Percentiles rank a stretch among this genome's conserved stretches.
These are phyloP conservation scores for Ganaspis sp. DNA, from an alignment of 1,140 invertebrate species.

Conservation along the genomic window DNA sequence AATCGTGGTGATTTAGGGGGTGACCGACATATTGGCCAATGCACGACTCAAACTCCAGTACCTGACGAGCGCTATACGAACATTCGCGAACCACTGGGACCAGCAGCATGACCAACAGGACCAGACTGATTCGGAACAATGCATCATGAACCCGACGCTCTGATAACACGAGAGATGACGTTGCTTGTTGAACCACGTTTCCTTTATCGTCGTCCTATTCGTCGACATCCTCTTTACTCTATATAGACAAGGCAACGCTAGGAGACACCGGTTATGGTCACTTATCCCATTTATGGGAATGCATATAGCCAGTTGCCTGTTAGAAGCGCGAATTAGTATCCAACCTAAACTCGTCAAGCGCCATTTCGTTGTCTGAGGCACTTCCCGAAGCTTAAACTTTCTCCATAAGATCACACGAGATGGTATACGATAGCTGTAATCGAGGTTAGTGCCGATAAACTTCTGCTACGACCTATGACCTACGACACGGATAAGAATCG, in stretches of 20 bases:
- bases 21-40: constrained; percentile 49
- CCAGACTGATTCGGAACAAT: constrained; percentile 21
- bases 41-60: constrained; percentile 16
- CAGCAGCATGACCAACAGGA: constrained; percentile 21
- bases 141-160: constrained; percentile 22
- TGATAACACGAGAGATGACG: constrained; percentile 12
- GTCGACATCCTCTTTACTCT: background rate
- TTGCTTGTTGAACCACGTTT: constrained; percentile 25
- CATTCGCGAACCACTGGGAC: constrained; percentile 7
- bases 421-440: constrained; percentile 22
- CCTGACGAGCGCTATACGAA: constrained; percentile 18
- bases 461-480: constrained; percentile 24
- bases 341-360: constrained; percentile 24
- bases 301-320: constrained; percentile 5
- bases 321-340: constrained; percentile 31
- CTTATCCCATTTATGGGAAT: constrained; percentile 24
- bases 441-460: constrained; percentile 29
- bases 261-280: constrained; percentile 14
- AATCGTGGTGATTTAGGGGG: constrained; percentile 49
- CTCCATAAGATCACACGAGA: constrained; percentile 24
- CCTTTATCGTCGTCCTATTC: constrained; percentile 25
- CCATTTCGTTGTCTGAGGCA: constrained; percentile 21
- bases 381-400: constrained; percentile 30
- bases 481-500: constrained; percentile 25
- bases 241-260: background rate